Percentiles rank a stretch among this genome's conserved stretches.
Evolutionary conservation across 2,888 invertebrate genomes (phyloP).

Genomic region (Hydrotaea diabolus): DNA sequence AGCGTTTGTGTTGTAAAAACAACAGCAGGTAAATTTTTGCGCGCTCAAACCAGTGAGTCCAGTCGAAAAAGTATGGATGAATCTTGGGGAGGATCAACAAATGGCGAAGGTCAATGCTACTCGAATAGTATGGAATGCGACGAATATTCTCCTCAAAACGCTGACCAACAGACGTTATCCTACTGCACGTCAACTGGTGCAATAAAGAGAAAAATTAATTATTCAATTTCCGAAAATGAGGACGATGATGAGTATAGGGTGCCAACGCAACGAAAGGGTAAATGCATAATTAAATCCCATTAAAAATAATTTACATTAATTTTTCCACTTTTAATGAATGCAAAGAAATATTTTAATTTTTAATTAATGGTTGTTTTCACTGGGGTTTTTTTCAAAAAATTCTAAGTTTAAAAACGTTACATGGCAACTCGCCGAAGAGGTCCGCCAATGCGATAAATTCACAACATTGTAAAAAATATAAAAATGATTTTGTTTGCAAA

Average conservation of each 20-base stretch:
- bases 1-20: conserved; percentile 80
- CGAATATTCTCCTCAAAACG: not conserved
- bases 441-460: too few relatives aligned
- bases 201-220: conserved; percentile 50
- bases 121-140: conserved; percentile 27
- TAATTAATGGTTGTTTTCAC: too few relatives aligned
- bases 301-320: too few relatives aligned
- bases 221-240: conserved; percentile 30
- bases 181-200: conserved; percentile 28
- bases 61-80: conserved; percentile 31
- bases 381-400: too few relatives aligned
- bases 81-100: conserved; percentile 6
- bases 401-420: too few relatives aligned
- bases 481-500: too few relatives aligned
- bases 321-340: too few relatives aligned
- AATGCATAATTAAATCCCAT: too few relatives aligned
- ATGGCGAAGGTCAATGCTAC: not conserved
- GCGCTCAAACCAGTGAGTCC: conserved; percentile 49
- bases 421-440: too few relatives aligned
- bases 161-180: conserved; percentile 21
- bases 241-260: conserved; percentile 59
- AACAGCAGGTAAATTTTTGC: conserved; percentile 76
- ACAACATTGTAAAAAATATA: too few relatives aligned
- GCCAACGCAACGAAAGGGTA: conserved; percentile 59
- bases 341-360: too few relatives aligned